phyloP scores from a whole-genome alignment of 1,140 invertebrate species.

The Drosophila bipectinata region DNA sequence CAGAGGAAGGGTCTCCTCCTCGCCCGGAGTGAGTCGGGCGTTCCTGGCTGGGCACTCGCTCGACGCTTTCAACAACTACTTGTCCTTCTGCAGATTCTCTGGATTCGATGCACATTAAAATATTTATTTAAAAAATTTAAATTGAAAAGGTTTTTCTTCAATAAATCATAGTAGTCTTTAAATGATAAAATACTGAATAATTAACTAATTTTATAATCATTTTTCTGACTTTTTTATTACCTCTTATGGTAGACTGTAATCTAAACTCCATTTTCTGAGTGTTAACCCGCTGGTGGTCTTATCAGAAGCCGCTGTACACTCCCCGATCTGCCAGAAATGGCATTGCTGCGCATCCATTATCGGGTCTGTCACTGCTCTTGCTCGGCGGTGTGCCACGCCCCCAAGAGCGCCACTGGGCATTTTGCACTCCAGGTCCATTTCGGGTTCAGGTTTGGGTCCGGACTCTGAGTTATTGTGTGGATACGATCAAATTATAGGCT shows the following conservation, averaged over 20 bases:
- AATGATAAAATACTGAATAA: no score
- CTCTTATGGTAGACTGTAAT: no score
- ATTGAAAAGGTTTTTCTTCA: no score
- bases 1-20: background rate
- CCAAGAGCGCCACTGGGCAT: constrained; percentile 71
- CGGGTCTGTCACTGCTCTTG: constrained; percentile 69
- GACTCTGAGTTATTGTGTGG: constrained; percentile 74
- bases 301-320: constrained; percentile 76
- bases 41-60: constrained; percentile 57
- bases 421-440: constrained; percentile 36
- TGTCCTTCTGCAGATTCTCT: constrained; percentile 25
- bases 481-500: constrained; percentile 83
- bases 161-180: no score
- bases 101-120: constrained; percentile 14
- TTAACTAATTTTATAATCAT: no score
- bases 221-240: background rate
- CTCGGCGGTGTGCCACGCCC: constrained; percentile 32
- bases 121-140: background rate
- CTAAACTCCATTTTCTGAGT: constrained; percentile 5
- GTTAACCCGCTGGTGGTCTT: constrained; percentile 69
- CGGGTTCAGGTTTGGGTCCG: background rate
- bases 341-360: constrained; percentile 80
- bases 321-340: constrained; percentile 79
- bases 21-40: constrained; percentile 52
- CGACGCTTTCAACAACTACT: constrained; percentile 82